Base-by-base conservation (phyloP, 2,113 vertebrate genomes). In the Calidris pugnax region DNA sequence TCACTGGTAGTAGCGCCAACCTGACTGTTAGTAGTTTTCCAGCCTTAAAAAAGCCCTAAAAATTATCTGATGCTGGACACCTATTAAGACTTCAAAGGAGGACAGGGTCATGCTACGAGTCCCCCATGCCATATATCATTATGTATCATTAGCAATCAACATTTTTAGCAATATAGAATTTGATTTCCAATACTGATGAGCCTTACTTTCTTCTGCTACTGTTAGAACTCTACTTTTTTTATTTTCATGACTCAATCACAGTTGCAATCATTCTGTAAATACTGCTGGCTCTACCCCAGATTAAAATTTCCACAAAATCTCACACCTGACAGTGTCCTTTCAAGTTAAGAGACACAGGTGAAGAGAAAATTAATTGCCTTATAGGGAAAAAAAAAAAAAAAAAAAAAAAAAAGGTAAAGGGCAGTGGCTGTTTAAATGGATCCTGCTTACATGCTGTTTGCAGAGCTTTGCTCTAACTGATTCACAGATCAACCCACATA, bases 321-420 rank as follows among this genome's bases (percentile, higher is more conserved):
- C 68, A 92, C 74, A 94, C 48, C 69, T 91, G 69, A 86, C 45
- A 90, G 63, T 50, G 37, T 89, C 72, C 57, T 79, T 88, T 86
- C 43, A 80, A 81, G 83, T 92, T 64, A 92, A 83, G 0, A 45
- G 71, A 90, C 26, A 14, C 35, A 73, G 41, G 50, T 78, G 24
- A 87, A 96, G 82, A 94, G 33, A 92, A 78, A 87, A 79, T 82
- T 96, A 87, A 81, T 79, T 96, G 47, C 77, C 39, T 85, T 83
- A 50, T 4, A 35, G 50, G 33, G 43, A 9, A 53, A 20, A 14
- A 64, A 63, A 45, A 32, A 24, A 10, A 15, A 14, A 12, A 14
- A 64, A 63, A 45, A 32, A 21, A 10, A 13, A 73, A 92, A 92
- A 66, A n/a, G n/a, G n/a, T n/a, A n/a, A n/a, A n/a, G n/a, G n/a